phyloP scores from a whole-genome alignment of 2,888 invertebrate species.

The Mesopsocus fuscifrons region DNA sequence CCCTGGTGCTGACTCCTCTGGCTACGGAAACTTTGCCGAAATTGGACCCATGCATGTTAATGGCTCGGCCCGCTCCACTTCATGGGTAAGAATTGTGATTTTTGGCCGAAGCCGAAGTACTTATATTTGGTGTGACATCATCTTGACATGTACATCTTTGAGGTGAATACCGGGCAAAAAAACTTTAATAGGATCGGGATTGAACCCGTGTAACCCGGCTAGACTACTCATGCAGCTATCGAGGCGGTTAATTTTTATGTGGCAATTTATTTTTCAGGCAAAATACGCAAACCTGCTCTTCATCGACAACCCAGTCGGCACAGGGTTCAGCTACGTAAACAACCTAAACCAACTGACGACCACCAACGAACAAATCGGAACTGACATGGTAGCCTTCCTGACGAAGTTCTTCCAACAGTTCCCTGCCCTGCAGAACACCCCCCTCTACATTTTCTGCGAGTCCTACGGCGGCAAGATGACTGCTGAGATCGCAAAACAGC shows the following conservation, averaged over 20 bases:
- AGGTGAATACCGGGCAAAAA: no score
- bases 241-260: no score
- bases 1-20: conserved; percentile 62
- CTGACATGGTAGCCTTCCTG: conserved; percentile 56
- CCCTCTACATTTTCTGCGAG: conserved; percentile 72
- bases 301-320: conserved; percentile 79
- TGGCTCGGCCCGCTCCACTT: conserved; percentile 43
- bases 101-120: no score
- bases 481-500: conserved; percentile 48
- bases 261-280: conserved; percentile 38
- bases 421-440: conserved; percentile 49
- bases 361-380: conserved; percentile 44
- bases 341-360: conserved; percentile 28
- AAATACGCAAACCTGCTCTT: conserved; percentile 65
- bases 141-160: no score
- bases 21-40: conserved; percentile 74
- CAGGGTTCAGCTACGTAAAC: conserved; percentile 69
- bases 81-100: conserved; percentile 53
- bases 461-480: conserved; percentile 92
- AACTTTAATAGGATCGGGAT: no score
- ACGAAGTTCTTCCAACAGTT: conserved; percentile 43
- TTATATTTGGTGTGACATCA: no score
- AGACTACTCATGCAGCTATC: no score
- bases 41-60: conserved; percentile 53
- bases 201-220: no score